These are phyloP conservation scores for Hippopotamus amphibius DNA, from an alignment of 2,113 vertebrate genomes.

Conservation along the genomic window DNA sequence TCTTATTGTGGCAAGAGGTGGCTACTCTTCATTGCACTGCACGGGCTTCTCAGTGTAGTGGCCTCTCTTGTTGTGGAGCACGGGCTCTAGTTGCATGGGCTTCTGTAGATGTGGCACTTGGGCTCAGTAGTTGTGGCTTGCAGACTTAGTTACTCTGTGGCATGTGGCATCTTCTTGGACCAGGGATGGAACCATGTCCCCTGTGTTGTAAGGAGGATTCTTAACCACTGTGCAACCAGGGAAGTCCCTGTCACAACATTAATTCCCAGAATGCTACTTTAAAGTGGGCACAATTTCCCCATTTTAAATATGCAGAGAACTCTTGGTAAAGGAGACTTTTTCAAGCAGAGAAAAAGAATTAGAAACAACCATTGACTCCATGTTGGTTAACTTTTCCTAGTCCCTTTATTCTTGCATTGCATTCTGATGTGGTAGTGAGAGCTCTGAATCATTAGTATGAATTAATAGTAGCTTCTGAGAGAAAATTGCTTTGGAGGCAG, in stretches of 20 bases:
- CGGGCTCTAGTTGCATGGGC: no score
- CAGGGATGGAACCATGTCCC: no score
- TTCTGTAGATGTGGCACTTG: no score
- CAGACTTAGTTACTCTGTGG: no score
- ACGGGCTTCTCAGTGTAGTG: no score
- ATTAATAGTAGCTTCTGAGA: slow-evolving; percentile 10
- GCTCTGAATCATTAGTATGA: background rate
- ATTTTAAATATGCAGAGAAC: background rate
- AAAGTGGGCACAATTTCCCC: background rate
- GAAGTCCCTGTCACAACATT: background rate
- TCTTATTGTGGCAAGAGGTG: no score
- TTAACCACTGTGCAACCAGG: background rate
- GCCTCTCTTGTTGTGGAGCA: no score
- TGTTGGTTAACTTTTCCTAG: background rate
- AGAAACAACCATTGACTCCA: background rate
- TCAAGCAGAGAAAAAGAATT: background rate
- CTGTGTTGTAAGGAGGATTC: no score
- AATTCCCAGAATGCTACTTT: background rate
- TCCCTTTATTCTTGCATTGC: background rate
- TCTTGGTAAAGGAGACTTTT: background rate
- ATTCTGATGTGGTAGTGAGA: background rate
- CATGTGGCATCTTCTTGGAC: no score
- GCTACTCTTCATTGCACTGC: no score
- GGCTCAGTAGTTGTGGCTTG: no score
- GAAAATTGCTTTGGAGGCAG: slow-evolving; percentile 38